Percentiles rank a stretch among this genome's conserved stretches.
These are phyloP conservation scores for Contarinia nasturtii DNA, from an alignment of 1,140 invertebrate species.

Conservation along the genomic window DNA sequence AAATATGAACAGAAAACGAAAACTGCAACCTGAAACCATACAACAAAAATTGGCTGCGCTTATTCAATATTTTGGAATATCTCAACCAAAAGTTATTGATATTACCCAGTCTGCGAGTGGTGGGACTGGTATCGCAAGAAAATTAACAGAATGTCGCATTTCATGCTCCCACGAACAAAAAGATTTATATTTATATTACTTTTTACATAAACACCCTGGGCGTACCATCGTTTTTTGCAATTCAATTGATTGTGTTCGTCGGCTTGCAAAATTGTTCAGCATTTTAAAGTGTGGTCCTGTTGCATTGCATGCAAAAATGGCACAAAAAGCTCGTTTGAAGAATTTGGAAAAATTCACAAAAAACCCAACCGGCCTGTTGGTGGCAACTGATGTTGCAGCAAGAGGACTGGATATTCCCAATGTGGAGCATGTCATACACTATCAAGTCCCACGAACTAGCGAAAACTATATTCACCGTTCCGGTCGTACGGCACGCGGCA, in stretches of 20 bases:
- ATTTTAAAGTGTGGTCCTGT: slow-evolving; percentile 61
- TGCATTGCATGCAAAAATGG: slow-evolving; percentile 86
- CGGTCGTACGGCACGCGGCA: slow-evolving; percentile 83
- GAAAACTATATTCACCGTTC: slow-evolving; percentile 94
- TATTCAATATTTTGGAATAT: slow-evolving; percentile 57
- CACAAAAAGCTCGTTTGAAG: slow-evolving; percentile 82
- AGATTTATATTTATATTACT: slow-evolving; percentile 88
- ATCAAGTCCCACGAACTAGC: slow-evolving; percentile 86
- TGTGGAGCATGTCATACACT: slow-evolving; percentile 92
- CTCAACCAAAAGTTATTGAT: slow-evolving; percentile 84
- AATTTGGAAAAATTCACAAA: slow-evolving; percentile 61
- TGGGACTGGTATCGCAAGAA: slow-evolving; percentile 51
- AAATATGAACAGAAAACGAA: slow-evolving; percentile 26
- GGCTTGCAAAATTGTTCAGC: slow-evolving; percentile 63
- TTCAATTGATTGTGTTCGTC: slow-evolving; percentile 80
- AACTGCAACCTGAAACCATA: slow-evolving; percentile 38
- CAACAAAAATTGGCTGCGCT: slow-evolving; percentile 52
- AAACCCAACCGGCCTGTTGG: slow-evolving; percentile 33
- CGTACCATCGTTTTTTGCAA: slow-evolving; percentile 94
- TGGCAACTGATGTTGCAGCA: slow-evolving; percentile 95
- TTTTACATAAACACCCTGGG: slow-evolving; percentile 65
- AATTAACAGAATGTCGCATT: slow-evolving; percentile 66
- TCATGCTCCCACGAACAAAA: slow-evolving; percentile 60
- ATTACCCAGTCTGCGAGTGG: slow-evolving; percentile 37
- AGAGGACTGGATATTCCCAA: slow-evolving; percentile 88